Base-by-base conservation (phyloP, 2,888 invertebrate species). In the Hoplodrina blanda region DNA sequence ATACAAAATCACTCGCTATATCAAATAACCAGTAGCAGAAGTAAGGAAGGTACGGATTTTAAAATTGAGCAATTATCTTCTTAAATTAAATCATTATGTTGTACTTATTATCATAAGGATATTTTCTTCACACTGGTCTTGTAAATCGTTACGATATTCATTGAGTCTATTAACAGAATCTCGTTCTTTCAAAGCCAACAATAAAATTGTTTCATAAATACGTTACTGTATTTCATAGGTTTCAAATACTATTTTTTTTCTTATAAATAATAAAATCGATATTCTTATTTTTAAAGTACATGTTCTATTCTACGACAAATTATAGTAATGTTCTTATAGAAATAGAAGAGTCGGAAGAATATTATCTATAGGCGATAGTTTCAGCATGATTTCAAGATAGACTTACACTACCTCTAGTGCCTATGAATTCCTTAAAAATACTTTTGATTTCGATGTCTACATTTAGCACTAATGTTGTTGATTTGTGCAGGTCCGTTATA, bases 301-400 rank as follows among this genome's bases (percentile, higher is more conserved):
- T 95, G 95, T 95, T 95, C 95, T 94, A 95, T 95, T 95, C 95
- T 95, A 95, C 95, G 95, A 95, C 95, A 92, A 92, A 90, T 85
- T 83, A 87, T 85, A 84, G 66, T 80, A 83, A 69, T 84, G 71
- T 85, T 84, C 83, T 84, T 85, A 85, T 85, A 86, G 78, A 83
- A 82, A 83, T 87, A 89, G 85, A 87, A 89, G 85, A 88, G 82
- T 85, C 61, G 84, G 80, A 89, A 87, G 86, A 88, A 82, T 79
- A 80, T 84, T 79, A 80, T 84, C 82, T 87, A 76, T 56, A 84
- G 82, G 75, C 65, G 83, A 86, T 85, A 87, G 84, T 85, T 84
- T 83, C 81, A 85, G 85, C 79, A 84, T 82, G 85, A 85, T 84
- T 87, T 87, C 62, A 80, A 87, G 82, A 83, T 78, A 77, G 69